Evolutionary conservation across 2,888 invertebrate species (phyloP).

Genomic region (Hydrotaea cyrtoneurina): DNA sequence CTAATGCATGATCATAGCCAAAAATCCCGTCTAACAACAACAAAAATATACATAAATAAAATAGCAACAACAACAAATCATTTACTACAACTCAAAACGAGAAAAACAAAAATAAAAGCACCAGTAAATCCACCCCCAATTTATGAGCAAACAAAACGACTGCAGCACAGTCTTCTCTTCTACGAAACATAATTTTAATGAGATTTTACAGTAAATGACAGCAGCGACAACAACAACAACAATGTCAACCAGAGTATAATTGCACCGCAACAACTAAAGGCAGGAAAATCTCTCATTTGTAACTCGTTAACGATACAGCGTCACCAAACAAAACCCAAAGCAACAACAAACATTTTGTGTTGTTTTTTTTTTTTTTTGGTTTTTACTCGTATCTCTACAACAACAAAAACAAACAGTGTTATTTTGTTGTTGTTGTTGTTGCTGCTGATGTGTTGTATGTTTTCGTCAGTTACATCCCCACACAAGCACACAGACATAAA

Average conservation of each 20-base stretch:
- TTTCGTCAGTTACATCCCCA: not conserved
- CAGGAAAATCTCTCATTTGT: slow-evolving; percentile 8
- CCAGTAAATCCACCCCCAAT: slow-evolving; percentile 47
- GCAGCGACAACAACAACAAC: slow-evolving; percentile 24
- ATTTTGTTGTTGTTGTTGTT: slow-evolving; percentile 39
- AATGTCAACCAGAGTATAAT: not conserved
- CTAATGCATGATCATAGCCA: no score
- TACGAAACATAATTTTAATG: slow-evolving; percentile 43
- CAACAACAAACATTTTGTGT: slow-evolving; percentile 33
- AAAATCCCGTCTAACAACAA: no score
- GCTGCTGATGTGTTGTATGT: slow-evolving; percentile 12
- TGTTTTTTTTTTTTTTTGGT: slow-evolving; percentile 15
- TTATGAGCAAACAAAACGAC: slow-evolving; percentile 40
- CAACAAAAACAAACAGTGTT: slow-evolving; percentile 52
- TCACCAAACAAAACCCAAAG: slow-evolving; percentile 2
- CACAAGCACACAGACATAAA: not conserved
- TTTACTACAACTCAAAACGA: not conserved
- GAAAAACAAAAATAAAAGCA: slow-evolving; percentile 25
- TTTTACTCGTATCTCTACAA: no score
- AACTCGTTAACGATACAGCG: slow-evolving; percentile 12
- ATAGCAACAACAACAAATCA: not conserved
- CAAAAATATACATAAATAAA: not conserved
- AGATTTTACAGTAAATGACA: slow-evolving; percentile 47
- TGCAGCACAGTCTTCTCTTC: not conserved
- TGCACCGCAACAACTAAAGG: not conserved